A percentile compares a stretch with the other conserved stretches of the same genome.
Evolutionary conservation across 2,113 vertebrate species (phyloP).

Genomic region (Eptesicus fuscus): DNA sequence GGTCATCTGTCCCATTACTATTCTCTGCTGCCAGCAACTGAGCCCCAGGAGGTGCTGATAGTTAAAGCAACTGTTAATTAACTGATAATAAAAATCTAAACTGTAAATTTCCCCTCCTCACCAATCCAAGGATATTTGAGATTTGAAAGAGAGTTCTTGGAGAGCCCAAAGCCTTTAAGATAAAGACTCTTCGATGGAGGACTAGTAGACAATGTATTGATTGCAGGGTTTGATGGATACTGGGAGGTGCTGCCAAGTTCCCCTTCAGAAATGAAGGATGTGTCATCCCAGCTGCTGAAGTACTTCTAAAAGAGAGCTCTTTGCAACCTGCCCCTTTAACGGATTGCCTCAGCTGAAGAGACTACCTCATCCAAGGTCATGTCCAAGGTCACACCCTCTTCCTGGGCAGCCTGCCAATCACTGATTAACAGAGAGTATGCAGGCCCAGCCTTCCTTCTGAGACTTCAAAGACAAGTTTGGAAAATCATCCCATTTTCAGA

Average conservation of each 20-base stretch:
- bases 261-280: background rate
- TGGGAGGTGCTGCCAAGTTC: background rate
- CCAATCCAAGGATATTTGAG: background rate
- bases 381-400: background rate
- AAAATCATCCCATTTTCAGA: background rate
- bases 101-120: background rate
- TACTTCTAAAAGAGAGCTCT: background rate
- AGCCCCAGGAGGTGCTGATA: background rate
- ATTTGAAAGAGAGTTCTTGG: background rate
- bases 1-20: background rate
- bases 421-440: background rate
- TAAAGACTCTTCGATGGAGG: background rate
- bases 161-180: background rate
- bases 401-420: background rate
- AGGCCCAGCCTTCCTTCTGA: background rate
- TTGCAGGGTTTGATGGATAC: background rate
- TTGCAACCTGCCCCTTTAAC: background rate
- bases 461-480: background rate
- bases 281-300: background rate
- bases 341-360: background rate
- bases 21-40: background rate
- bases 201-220: background rate
- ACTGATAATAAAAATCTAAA: slow-evolving; percentile 10
- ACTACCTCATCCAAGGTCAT: background rate
- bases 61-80: background rate